A percentile compares a stretch with the other conserved stretches of the same genome.
phyloP scores from a whole-genome alignment of 2,797 vertebrate species.

The Yasuhikotakia modesta region DNA sequence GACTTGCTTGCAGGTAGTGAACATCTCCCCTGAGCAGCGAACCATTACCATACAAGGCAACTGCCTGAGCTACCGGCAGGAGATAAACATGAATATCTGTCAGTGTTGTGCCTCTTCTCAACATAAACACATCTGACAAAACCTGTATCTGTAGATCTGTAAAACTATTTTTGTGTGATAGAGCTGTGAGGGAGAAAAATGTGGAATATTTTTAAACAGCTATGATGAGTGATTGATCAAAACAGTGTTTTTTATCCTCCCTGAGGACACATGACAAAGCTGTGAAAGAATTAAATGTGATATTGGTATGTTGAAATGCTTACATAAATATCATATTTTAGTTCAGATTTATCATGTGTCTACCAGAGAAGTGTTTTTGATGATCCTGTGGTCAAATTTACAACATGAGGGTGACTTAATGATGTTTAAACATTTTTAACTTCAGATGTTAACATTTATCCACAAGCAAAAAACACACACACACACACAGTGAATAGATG shows the following conservation, averaged over 20 bases:
- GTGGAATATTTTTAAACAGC: background rate
- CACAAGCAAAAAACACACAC: too few relatives aligned
- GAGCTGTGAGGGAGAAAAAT: background rate
- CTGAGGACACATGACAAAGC: background rate
- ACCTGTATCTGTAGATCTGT: constrained; percentile 27
- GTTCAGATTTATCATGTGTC: too few relatives aligned
- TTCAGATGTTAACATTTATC: too few relatives aligned
- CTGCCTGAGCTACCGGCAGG: constrained; percentile 40
- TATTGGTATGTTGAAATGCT: background rate
- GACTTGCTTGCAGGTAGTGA: constrained; percentile 19
- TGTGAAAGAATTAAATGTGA: background rate
- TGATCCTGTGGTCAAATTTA: constrained; percentile 1
- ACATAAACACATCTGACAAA: constrained; percentile 36
- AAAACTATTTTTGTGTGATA: constrained; percentile 7
- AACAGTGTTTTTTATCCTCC: constrained; percentile 6
- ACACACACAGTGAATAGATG: constrained; percentile 14
- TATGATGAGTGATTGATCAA: constrained; percentile 5
- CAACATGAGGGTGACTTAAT: constrained; percentile 20
- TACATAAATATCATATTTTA: too few relatives aligned
- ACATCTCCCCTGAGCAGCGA: constrained; percentile 34
- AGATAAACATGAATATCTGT: constrained; percentile 56
- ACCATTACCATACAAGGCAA: constrained; percentile 53
- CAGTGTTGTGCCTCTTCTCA: constrained; percentile 27
- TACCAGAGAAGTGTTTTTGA: too few relatives aligned
- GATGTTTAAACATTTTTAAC: too few relatives aligned